These are phyloP conservation scores for Eupithecia centaureata DNA, from an alignment of 2,888 invertebrate species.

Conservation along the genomic window DNA sequence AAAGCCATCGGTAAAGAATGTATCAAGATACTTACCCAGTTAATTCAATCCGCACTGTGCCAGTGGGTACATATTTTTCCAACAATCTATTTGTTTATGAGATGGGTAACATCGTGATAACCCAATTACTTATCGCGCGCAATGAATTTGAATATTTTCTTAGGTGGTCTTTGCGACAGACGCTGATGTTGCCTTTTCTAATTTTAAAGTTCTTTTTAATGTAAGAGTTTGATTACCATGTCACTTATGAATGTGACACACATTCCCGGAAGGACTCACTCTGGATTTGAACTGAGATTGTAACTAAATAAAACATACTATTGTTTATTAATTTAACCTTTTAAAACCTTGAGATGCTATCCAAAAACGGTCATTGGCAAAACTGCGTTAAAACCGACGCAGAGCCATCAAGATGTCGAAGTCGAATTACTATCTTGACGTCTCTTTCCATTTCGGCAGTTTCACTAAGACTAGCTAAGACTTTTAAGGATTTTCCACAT, in stretches of 20 bases:
- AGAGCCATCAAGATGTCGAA: too few species aligned
- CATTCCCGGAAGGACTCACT: background rate
- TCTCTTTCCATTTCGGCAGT: too few species aligned
- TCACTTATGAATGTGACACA: background rate
- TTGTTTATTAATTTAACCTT: too few species aligned
- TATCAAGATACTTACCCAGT: background rate
- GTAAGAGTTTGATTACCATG: background rate
- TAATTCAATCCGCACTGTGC: conserved; percentile 9
- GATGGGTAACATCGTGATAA: conserved; percentile 70
- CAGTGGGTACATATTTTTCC: conserved; percentile 37
- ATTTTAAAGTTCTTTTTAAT: background rate
- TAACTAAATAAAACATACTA: background rate
- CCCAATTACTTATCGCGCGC: conserved; percentile 68
- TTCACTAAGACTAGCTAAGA: too few species aligned
- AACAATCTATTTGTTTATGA: conserved; percentile 67
- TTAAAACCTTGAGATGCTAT: too few species aligned
- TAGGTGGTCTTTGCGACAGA: conserved; percentile 37
- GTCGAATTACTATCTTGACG: too few species aligned
- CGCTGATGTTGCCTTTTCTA: conserved; percentile 14
- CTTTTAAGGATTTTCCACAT: too few species aligned
- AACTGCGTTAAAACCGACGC: too few species aligned
- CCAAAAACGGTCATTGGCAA: too few species aligned
- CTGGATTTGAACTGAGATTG: background rate
- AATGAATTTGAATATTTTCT: conserved; percentile 61
- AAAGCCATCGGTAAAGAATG: background rate